phyloP scores from a whole-genome alignment of 2,797 vertebrate genomes.

The Cetoscarus ocellatus region DNA sequence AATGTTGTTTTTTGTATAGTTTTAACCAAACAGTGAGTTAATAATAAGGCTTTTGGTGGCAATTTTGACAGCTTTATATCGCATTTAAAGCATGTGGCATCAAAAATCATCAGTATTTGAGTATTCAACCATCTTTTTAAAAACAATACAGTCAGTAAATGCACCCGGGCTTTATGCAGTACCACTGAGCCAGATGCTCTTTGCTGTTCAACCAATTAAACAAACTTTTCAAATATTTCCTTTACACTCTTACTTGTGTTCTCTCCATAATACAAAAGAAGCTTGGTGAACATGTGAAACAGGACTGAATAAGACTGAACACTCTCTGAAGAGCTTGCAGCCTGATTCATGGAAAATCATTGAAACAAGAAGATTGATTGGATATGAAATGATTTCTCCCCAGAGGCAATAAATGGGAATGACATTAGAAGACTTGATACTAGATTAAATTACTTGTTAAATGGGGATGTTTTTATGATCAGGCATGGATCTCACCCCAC shows the following conservation, averaged over 20 bases:
- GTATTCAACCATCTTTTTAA: too few relatives aligned
- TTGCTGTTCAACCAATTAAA: background rate
- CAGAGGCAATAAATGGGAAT: conserved; percentile 44
- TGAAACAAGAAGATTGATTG: conserved; percentile 57
- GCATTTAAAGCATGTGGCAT: too few relatives aligned
- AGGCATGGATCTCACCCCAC: conserved; percentile 5
- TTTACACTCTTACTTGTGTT: background rate
- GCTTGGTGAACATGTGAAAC: background rate
- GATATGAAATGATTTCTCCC: conserved; percentile 52
- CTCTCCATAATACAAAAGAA: conserved; percentile 1
- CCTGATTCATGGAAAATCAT: conserved; percentile 42
- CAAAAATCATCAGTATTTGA: too few relatives aligned
- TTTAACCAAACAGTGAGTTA: too few relatives aligned
- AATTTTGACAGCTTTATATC: too few relatives aligned
- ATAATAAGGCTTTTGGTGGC: too few relatives aligned
- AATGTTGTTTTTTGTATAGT: too few relatives aligned
- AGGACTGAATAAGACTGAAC: conserved; percentile 8
- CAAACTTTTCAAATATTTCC: background rate
- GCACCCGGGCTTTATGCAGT: background rate
- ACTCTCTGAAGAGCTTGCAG: conserved; percentile 15
- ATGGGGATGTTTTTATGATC: conserved; percentile 40
- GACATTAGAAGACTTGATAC: conserved; percentile 34
- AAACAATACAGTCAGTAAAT: background rate
- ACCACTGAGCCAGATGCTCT: background rate
- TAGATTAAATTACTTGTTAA: conserved; percentile 50